Base-by-base conservation (phyloP, 2,797 vertebrate species). In the Naso thynnoides region DNA sequence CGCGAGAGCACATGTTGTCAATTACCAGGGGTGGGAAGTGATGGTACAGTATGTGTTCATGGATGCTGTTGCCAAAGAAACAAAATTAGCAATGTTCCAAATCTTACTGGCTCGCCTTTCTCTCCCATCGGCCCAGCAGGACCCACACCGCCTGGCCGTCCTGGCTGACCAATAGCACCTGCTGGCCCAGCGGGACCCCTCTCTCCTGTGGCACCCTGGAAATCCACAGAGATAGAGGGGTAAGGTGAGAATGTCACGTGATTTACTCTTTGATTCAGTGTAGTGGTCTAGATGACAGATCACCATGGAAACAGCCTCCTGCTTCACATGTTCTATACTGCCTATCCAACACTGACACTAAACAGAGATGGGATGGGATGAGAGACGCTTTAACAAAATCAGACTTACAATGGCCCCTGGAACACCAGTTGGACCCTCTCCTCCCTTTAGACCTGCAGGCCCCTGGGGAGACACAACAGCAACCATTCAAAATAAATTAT, bases 101-200 rank as follows among this genome's bases (percentile, higher is more conserved):
- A 62, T 89, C 95, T 93, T 94, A 98, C 97, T 48, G 94, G 96
- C 82, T 96, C 94, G 70, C 97, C 97, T 85, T 97, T 99, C 91
- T 98, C 97, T 31, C 97, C 97, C 76, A 88, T 69, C 3, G 96
- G 95, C 69, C 97, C 97, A 4, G 93, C 78, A 23, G 95, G 92
- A 1, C 97, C 97, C 52, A 92, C 85, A 0, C 85, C 81, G 2
- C 96, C 97, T 0, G 94, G 76, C 18, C 95, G 95, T 14, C 97
- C 97, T 0, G 97, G 96, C 76, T 96, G 93, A 16, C 97, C 97
- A 56, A 98, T 98, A 44, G 94, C 93, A n/a, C 97, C 97, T 8
- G 94, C 95, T 0, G 92, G 29, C 69, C 97, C 97, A 33, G 95
- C 84, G 0, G 96, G 94, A 4, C 97, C 97, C 57, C 95, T 93